Evolutionary conservation across 37 sponge, comb jelly and placozoan genomes (phyloP).

Genomic region (Theonella swinhoei): DNA sequence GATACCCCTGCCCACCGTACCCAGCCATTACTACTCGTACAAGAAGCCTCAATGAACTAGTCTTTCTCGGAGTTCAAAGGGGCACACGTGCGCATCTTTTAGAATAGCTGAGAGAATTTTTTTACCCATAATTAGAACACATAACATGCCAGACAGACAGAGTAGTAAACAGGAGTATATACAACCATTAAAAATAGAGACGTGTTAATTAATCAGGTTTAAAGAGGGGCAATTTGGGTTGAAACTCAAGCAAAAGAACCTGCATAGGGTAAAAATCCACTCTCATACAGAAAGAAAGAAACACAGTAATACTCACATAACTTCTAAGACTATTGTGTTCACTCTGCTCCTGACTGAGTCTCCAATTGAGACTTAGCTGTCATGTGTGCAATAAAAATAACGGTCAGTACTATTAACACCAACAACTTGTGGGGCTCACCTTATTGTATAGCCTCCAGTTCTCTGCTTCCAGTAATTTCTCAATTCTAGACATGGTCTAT

Average conservation of each 20-base stretch:
- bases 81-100: not conserved
- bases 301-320: constrained; percentile 64
- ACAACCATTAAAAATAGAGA: too few species aligned
- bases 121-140: too few species aligned
- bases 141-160: not conserved
- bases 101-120: too few species aligned
- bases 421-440: constrained; percentile 18
- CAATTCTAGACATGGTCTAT: constrained; percentile 72
- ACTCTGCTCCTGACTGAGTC: constrained; percentile 57
- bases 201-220: constrained; percentile 84
- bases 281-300: not conserved
- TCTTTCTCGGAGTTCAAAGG: too few species aligned
- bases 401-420: not conserved
- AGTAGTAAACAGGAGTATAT: too few species aligned
- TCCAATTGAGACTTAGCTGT: constrained; percentile 82
- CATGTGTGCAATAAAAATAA: not conserved
- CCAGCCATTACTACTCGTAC: constrained; percentile 15
- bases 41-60: too few species aligned
- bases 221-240: constrained; percentile 62
- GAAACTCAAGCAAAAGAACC: constrained; percentile 79
- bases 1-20: not conserved
- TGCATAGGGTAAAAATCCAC: constrained; percentile 7
- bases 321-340: constrained; percentile 67
- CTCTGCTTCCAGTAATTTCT: constrained; percentile 73
- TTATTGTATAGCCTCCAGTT: constrained; percentile 83